Conservation (phyloP, 2,113 vertebrate species). For the Vidua macroura region DNA sequence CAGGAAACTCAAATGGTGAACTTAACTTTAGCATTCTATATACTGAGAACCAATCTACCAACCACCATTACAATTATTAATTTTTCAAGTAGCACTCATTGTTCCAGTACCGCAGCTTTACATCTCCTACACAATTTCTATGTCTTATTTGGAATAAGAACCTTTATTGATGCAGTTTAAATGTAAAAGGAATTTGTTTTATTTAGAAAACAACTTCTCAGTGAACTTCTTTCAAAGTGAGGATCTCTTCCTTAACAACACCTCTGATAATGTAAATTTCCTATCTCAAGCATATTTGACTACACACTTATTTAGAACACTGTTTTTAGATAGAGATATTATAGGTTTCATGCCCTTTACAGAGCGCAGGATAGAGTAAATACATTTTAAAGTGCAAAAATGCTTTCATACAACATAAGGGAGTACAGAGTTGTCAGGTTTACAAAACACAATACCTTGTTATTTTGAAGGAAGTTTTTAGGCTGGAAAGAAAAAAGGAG, state of each 20-base stretch:
- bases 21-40: neutral
- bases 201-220: neutral
- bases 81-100: neutral
- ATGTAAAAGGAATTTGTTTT: neutral
- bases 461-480: conserved; percentile 90
- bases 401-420: neutral
- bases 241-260: neutral
- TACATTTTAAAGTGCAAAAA: neutral
- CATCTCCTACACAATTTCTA: neutral
- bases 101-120: neutral
- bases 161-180: neutral
- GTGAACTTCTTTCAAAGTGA: neutral
- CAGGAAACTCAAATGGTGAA: neutral
- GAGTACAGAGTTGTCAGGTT: neutral
- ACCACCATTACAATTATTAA: neutral
- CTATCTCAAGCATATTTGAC: neutral
- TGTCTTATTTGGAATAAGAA: neutral
- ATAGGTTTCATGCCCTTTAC: neutral
- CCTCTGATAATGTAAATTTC: neutral
- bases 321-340: neutral
- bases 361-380: neutral
- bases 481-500: conserved; percentile 97
- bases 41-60: neutral
- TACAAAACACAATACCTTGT: conserved; percentile 81
- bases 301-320: neutral